Conservation (phyloP, 2,797 vertebrate genomes). For the Coilia nasus region DNA sequence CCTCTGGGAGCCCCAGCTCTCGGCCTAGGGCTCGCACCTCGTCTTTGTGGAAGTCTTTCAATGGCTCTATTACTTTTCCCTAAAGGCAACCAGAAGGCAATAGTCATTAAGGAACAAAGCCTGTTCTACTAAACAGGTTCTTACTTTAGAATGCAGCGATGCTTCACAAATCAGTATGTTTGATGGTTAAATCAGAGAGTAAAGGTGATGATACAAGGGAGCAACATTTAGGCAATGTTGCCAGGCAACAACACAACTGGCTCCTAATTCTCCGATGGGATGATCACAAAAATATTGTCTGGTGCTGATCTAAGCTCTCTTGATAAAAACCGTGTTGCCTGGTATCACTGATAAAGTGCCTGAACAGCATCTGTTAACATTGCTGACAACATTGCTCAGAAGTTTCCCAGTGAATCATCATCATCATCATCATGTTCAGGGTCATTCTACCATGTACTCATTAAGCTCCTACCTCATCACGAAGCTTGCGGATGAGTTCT, state of each 20-base stretch:
- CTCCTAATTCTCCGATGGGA: no score
- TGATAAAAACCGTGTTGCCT: no score
- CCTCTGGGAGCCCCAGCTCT: slow-evolving; percentile 94
- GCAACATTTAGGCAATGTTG: no score
- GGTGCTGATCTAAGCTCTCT: no score
- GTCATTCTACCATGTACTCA: background rate
- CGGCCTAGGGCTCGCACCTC: slow-evolving; percentile 93
- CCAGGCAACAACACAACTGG: no score
- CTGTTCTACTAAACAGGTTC: background rate
- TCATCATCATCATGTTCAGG: slow-evolving; percentile 32
- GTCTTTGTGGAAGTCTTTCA: slow-evolving; percentile 99
- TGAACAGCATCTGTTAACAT: no score
- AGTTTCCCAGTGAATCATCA: slow-evolving; percentile 27
- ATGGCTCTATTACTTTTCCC: slow-evolving; percentile 98
- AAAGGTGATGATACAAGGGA: no score
- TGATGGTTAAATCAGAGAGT: background rate
- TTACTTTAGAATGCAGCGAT: background rate
- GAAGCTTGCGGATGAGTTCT: slow-evolving; percentile 94
- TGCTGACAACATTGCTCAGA: no score
- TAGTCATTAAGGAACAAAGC: background rate
- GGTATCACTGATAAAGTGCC: no score
- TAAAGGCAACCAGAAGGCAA: slow-evolving; percentile 54
- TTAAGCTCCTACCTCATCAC: slow-evolving; percentile 84
- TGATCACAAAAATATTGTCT: no score
- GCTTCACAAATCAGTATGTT: background rate